phyloP scores from a whole-genome alignment of 2,888 invertebrate species.

The Drosophila histrio region DNA sequence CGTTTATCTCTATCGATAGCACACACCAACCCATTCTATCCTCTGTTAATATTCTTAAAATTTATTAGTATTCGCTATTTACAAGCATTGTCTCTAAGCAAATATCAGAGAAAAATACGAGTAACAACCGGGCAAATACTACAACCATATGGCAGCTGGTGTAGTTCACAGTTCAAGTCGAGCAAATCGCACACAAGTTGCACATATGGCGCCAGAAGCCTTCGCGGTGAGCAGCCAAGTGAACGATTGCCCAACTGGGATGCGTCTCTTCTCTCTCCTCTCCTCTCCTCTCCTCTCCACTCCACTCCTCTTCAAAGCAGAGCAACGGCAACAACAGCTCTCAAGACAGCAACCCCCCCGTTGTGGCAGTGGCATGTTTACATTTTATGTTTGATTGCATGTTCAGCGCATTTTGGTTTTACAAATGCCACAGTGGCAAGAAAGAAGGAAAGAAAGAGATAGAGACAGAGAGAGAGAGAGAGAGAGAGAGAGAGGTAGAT shows the following conservation, averaged over 20 bases:
- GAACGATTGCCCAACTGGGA: constrained; percentile 46
- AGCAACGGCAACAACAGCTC: not conserved
- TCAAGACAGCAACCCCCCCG: constrained; percentile 12
- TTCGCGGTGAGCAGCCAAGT: constrained; percentile 41
- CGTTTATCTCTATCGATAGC: too few relatives aligned
- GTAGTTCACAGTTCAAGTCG: constrained; percentile 56
- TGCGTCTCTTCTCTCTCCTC: constrained; percentile 4
- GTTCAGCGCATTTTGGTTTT: constrained; percentile 49
- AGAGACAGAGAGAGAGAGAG: not conserved
- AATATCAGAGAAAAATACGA: constrained; percentile 20
- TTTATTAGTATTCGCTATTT: constrained; percentile 37
- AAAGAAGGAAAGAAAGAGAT: not conserved
- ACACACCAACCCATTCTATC: too few relatives aligned
- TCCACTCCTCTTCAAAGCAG: not conserved
- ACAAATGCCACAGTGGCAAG: constrained; percentile 38
- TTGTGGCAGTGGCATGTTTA: constrained; percentile 38
- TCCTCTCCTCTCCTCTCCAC: not conserved
- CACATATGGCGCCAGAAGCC: constrained; percentile 49
- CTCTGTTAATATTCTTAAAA: constrained; percentile 22
- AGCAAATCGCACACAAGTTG: constrained; percentile 36
- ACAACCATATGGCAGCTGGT: constrained; percentile 46
- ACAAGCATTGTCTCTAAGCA: constrained; percentile 10
- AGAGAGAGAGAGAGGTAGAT: not conserved
- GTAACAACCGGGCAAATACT: constrained; percentile 36
- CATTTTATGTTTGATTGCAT: constrained; percentile 60